Conservation (phyloP, 2,888 invertebrate genomes). For the Habroteleia sp. region DNA sequence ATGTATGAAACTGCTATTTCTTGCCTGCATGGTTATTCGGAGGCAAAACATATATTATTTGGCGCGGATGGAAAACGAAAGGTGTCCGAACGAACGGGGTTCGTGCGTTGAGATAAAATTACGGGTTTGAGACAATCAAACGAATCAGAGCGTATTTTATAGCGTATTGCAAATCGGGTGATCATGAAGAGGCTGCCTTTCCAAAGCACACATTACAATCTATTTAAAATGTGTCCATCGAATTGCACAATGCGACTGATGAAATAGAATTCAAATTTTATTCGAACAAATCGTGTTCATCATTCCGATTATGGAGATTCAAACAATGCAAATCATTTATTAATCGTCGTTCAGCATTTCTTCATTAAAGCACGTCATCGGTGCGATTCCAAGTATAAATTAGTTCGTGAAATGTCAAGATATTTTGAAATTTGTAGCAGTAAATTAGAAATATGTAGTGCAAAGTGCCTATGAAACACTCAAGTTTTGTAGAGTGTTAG, state of each 20-base stretch:
- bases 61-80: conserved; percentile 47
- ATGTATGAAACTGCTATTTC: conserved; percentile 32
- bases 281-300: conserved; percentile 12
- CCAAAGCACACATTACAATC: conserved; percentile 35
- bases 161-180: conserved; percentile 42
- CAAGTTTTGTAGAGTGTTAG: too few species aligned
- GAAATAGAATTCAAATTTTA: conserved; percentile 44
- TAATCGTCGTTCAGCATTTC: conserved; percentile 16
- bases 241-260: conserved; percentile 35
- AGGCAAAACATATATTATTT: conserved; percentile 45
- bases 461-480: too few species aligned
- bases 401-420: conserved; percentile 49
- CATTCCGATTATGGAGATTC: conserved; percentile 1
- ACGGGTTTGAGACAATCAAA: conserved; percentile 64
- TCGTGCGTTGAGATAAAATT: conserved; percentile 57
- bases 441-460: too few species aligned
- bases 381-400: conserved; percentile 2
- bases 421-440: conserved; percentile 14
- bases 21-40: conserved; percentile 17
- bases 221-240: conserved; percentile 42
- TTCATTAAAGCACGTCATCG: conserved; percentile 8
- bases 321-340: conserved; percentile 25
- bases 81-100: conserved; percentile 44
- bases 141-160: conserved; percentile 66
- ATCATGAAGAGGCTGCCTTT: conserved; percentile 62